These are phyloP conservation scores for Lucinisca nassula DNA, from an alignment of 2,888 invertebrate genomes.

Conservation along the genomic window DNA sequence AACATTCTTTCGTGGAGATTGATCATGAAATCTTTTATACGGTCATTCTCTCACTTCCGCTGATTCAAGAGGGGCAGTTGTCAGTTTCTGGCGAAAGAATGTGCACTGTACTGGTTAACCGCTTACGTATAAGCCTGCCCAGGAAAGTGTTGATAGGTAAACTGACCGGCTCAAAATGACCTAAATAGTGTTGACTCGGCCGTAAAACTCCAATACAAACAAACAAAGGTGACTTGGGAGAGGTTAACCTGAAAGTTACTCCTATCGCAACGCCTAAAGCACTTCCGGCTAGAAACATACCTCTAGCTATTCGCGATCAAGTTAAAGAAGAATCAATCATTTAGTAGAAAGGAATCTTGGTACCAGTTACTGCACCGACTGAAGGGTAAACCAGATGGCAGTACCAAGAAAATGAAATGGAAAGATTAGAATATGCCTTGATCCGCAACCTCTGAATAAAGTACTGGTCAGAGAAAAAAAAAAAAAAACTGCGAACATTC, in stretches of 20 bases:
- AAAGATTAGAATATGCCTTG: constrained; percentile 50
- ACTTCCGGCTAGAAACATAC: constrained; percentile 44
- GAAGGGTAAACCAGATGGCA: constrained; percentile 53
- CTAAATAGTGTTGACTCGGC: no score
- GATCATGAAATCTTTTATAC: no score
- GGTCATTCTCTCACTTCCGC: no score
- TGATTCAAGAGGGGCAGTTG: no score
- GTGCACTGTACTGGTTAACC: no score
- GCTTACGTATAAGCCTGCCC: no score
- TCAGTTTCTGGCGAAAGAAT: no score
- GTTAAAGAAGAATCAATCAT: constrained; percentile 32
- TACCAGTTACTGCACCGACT: constrained; percentile 33
- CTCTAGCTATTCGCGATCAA: constrained; percentile 25
- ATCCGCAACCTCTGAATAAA: constrained; percentile 68
- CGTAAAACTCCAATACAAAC: no score
- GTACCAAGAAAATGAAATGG: constrained; percentile 41
- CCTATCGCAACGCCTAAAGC: constrained; percentile 16
- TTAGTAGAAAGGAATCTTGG: constrained; percentile 24
- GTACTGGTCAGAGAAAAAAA: constrained; percentile 57
- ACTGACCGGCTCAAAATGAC: no score
- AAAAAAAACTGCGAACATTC: constrained; percentile 56
- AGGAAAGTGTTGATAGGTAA: no score
- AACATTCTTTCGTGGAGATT: no score
- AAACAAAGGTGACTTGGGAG: constrained; percentile 49
- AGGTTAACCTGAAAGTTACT: constrained; percentile 6